Evolutionary conservation across 2,888 invertebrate species (phyloP), one percentile per base, ranked within the genome.

Genomic region (Tinea trinotella): DNA sequence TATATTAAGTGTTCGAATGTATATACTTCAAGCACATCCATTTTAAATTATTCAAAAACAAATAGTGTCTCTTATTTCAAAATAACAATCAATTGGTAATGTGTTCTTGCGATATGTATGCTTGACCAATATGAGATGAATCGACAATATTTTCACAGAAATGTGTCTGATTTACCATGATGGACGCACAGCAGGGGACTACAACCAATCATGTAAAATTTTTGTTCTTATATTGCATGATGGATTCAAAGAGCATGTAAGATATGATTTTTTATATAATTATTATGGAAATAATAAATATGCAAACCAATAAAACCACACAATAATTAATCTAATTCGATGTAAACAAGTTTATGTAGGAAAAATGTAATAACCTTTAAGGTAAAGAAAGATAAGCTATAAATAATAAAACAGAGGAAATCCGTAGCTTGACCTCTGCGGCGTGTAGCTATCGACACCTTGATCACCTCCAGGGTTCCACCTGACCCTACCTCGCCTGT

Each of bases 391-490:
- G 40, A 15, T 40, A 40, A 40, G 40, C 40, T 19, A 46, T 46
- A 19, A 18, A 19, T 46, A 46, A 18, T 18, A 17, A 46, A n/a
- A 10, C 17, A 17, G 17, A 46, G 46, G 46, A 46, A 46, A 46
- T 19, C 18, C 19, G 46, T 19, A 19, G 46, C 19, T 46, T 46
- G 46, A 46, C 46, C 46, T 46, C 19, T 46, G 17, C 15, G 15
- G n/a, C 3, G 40, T 40, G 40, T 59, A 56, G 56, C 52, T 55
- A 57, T 62, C 58, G 49, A 53, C 24, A 53, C 53, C 15, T 35
- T 15, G 54, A 17, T 56, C 34, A 22, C 49, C 40, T 54, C 40
- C 34, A 30, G 10, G 18, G 15, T 15, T 46, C 17, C 46, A 46
- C 46, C 46, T 46, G 46, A 46, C 46, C 46, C 24, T 13, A 53